phyloP scores from a whole-genome alignment of 64 coral and sea anemone species.

The Actinia tenebrosa region DNA sequence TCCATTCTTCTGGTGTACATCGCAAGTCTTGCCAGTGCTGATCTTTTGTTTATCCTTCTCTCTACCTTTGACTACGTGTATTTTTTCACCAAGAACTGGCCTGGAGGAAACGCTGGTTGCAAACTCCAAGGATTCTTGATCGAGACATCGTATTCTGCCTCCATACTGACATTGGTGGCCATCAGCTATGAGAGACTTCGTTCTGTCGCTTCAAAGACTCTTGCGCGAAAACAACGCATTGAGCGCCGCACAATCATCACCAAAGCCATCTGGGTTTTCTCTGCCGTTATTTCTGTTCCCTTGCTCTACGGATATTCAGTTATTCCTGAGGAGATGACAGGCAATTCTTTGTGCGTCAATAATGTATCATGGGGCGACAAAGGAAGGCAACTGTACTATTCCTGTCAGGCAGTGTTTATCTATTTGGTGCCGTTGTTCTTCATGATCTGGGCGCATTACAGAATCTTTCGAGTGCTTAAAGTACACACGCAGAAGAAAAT shows the following conservation, averaged over 20 bases:
- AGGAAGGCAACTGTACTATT: constrained; percentile 68
- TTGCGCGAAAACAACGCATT: constrained; percentile 60
- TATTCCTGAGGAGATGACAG: constrained; percentile 8
- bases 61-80: constrained; percentile 60
- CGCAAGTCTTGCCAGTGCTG: constrained; percentile 65
- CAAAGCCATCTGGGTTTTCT: constrained; percentile 64
- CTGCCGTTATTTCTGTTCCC: constrained; percentile 49
- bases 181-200: constrained; percentile 80
- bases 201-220: constrained; percentile 40
- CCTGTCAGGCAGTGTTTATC: constrained; percentile 58
- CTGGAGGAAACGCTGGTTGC: constrained; percentile 53
- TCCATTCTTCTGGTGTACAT: constrained; percentile 85
- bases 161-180: constrained; percentile 71
- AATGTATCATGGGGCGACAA: constrained; percentile 66
- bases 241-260: constrained; percentile 56
- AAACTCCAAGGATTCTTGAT: constrained; percentile 71
- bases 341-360: constrained; percentile 53
- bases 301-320: constrained; percentile 70
- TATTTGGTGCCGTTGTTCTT: constrained; percentile 63
- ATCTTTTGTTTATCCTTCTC: constrained; percentile 64
- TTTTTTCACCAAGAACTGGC: constrained; percentile 52
- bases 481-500: constrained; percentile 30
- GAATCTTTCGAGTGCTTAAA: constrained; percentile 56
- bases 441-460: constrained; percentile 84
- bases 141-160: constrained; percentile 77